Evolutionary conservation across 2,888 invertebrate species (phyloP).

Genomic region (Paralinhomoeus sp.): DNA sequence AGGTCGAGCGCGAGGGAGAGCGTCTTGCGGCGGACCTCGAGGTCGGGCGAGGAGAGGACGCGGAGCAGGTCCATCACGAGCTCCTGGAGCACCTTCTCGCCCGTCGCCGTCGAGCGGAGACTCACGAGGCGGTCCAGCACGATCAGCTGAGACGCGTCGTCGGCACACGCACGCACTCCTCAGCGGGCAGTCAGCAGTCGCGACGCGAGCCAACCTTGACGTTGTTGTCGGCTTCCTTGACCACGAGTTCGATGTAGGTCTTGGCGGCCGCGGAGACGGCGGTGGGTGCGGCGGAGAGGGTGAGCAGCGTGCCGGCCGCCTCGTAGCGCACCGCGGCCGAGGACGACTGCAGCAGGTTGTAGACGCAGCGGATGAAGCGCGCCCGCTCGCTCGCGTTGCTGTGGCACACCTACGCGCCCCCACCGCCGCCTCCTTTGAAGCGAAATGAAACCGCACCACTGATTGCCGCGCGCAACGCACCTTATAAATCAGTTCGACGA

Average conservation of each 20-base stretch:
- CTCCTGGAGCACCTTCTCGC: constrained; percentile 34
- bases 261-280: constrained; percentile 89
- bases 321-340: constrained; percentile 64
- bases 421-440: too few species aligned
- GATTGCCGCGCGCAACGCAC: constrained; percentile 29
- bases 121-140: constrained; percentile 76
- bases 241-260: constrained; percentile 90
- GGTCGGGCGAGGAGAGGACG: constrained; percentile 69
- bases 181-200: too few species aligned
- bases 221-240: constrained; percentile 99
- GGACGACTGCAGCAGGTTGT: constrained; percentile 76
- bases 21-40: constrained; percentile 60
- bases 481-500: constrained; percentile 96
- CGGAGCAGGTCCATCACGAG: constrained; percentile 91
- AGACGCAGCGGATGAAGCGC: constrained; percentile 91
- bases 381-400: constrained; percentile 82
- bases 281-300: constrained; percentile 85
- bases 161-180: too few species aligned
- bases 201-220: constrained; percentile 59
- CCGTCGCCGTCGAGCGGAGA: constrained; percentile 39
- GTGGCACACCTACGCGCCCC: constrained; percentile 53
- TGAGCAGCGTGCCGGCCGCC: constrained; percentile 49
- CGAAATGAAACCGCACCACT: too few species aligned
- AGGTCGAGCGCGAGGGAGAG: constrained; percentile 59
- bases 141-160: constrained; percentile 48